Evolutionary conservation across 92 coral and sea anemone genomes (phyloP).

Genomic region (Parazoanthus swiftii): DNA sequence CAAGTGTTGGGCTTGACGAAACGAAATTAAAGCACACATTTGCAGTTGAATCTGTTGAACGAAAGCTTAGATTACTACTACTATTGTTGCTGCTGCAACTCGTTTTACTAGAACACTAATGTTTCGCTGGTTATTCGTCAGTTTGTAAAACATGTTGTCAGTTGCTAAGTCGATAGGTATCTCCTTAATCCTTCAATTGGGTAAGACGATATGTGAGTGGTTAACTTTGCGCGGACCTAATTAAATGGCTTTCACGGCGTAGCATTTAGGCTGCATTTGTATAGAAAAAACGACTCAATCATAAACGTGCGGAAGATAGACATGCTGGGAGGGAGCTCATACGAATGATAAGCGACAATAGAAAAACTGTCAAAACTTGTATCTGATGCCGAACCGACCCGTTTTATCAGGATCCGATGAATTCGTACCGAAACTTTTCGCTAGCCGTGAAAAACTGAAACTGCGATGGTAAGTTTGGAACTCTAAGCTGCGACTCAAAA

Average conservation of each 20-base stretch:
- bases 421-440: not conserved
- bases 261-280: not conserved
- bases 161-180: not conserved
- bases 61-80: not conserved
- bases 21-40: not conserved
- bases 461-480: not conserved
- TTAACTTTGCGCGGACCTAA: not conserved
- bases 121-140: not conserved
- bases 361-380: not conserved
- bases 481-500: too few species aligned
- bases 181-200: not conserved
- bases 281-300: conserved; percentile 4
- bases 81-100: not conserved
- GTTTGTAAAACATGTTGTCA: not conserved
- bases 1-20: not conserved
- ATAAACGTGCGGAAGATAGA: not conserved
- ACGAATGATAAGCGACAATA: not conserved
- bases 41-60: too few species aligned
- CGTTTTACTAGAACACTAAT: not conserved
- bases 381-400: not conserved
- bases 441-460: not conserved
- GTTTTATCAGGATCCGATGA: not conserved
- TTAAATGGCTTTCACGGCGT: conserved; percentile 5
- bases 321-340: conserved; percentile 29
- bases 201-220: not conserved